Evolutionary conservation across 92 coral and sea anemone species (phyloP).

Genomic region (Blastomussa wellsi): DNA sequence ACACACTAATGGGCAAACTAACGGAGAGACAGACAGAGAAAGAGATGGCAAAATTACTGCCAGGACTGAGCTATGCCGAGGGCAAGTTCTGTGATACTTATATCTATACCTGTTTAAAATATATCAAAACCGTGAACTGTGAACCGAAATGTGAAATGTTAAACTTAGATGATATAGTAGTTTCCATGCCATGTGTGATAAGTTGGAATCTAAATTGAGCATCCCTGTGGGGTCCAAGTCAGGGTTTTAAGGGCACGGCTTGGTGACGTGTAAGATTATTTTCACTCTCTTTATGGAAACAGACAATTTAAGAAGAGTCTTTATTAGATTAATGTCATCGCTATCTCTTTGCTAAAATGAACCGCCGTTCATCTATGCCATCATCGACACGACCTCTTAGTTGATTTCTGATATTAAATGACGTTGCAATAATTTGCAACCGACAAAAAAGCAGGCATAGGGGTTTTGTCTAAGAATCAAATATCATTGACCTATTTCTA

Average conservation of each 20-base stretch:
- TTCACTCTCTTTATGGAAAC: background rate
- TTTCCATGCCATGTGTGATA: background rate
- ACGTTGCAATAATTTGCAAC: background rate
- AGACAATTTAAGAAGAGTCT: background rate
- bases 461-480: background rate
- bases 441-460: background rate
- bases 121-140: background rate
- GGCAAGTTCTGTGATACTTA: too few relatives aligned
- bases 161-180: background rate
- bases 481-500: background rate
- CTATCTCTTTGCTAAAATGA: background rate
- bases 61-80: too few relatives aligned
- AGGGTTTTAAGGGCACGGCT: background rate
- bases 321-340: constrained; percentile 25
- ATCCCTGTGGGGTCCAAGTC: constrained; percentile 17
- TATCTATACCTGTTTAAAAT: background rate
- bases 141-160: background rate
- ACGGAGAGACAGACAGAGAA: too few relatives aligned
- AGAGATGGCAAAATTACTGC: too few relatives aligned
- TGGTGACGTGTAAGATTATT: background rate
- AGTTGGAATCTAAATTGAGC: constrained; percentile 10
- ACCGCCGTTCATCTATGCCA: background rate
- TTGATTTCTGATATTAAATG: background rate
- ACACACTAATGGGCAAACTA: too few relatives aligned
- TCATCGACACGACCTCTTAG: constrained; percentile 13